Base-by-base conservation (phyloP, 2,888 invertebrate species). In the Deroplatys truncata region DNA sequence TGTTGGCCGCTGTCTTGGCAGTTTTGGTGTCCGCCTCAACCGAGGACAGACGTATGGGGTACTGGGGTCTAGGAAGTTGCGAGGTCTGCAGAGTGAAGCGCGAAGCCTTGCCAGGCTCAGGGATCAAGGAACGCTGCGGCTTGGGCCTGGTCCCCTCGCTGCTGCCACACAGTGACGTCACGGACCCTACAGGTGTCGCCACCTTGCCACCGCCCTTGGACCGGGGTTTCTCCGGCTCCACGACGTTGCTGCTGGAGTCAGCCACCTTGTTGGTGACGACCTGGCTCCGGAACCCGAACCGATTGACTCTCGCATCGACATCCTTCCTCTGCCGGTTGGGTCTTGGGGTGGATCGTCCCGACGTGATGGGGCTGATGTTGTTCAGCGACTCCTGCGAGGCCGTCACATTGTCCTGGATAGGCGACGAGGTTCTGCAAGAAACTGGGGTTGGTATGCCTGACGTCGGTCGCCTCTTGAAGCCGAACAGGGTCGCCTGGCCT, bases 401-500 rank as follows among this genome's bases (percentile, higher is more conserved):
- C 90, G 92, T 93, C 56, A 29, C 88, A 89, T 85, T 90, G 91
- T 49, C 88, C 91, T 56, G 85, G 29, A 85, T 31, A 7, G 83
- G 90, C 84, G 88, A 84, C 10, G 85, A 86, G n/a, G 90, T 89
- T 88, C 49, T 94, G 93, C 92, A 94, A 94, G 88, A 90, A 83
- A 84, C 91, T 90, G 90, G 84, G 82, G 91, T 89, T 91, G 91
- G 90, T 35, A 86, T 86, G 88, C 95, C 95, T 82, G 94, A 94
- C 84, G 94, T 92, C 84, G 95, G 95, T 89, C 96, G 95, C 90
- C 96, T 95, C 88, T 97, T 96, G 94, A 98, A 98, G 86, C 98
- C 98, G 93, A 98, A 98, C 84, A 97, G 97, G 92, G 97, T 97
- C 90, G 97, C 96, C 91, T 97, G 96, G 88, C 97, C 97, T 91